These are phyloP conservation scores for Drosophila longiperda DNA, from an alignment of 2,888 invertebrate genomes.

Conservation along the genomic window DNA sequence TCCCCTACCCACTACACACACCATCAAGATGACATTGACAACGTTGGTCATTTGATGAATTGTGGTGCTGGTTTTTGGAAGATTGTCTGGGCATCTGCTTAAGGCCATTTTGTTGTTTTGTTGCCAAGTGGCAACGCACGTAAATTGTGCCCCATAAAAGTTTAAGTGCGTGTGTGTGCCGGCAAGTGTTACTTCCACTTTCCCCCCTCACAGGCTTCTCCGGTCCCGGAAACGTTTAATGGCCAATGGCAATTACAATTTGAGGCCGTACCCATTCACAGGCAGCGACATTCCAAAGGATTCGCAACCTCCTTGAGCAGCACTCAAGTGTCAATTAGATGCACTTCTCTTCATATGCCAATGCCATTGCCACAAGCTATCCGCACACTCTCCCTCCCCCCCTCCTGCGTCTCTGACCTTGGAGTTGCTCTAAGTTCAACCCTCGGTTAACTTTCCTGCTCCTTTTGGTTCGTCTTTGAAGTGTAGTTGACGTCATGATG, in stretches of 20 bases:
- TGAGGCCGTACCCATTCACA: conserved; percentile 41
- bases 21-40: conserved; percentile 30
- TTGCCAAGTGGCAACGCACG: conserved; percentile 56
- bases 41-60: conserved; percentile 66
- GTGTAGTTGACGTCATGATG: conserved; percentile 68
- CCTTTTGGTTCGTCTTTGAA: conserved; percentile 36
- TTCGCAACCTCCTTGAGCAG: conserved; percentile 55
- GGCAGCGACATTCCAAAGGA: conserved; percentile 41
- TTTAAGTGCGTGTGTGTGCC: conserved; percentile 44
- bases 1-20: background rate
- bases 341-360: conserved; percentile 61
- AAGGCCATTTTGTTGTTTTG: conserved; percentile 70
- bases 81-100: conserved; percentile 57
- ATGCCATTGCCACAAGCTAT: conserved; percentile 18
- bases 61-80: conserved; percentile 43
- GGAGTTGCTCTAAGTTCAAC: conserved; percentile 46
- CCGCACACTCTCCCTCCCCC: background rate
- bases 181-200: conserved; percentile 40
- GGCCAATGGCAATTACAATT: conserved; percentile 66
- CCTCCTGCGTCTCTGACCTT: conserved; percentile 23
- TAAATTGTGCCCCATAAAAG: conserved; percentile 74
- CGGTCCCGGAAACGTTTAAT: conserved; percentile 57
- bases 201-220: background rate
- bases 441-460: conserved; percentile 31
- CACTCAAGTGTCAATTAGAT: conserved; percentile 77